Percentiles rank a stretch among this genome's conserved stretches.
phyloP scores from a whole-genome alignment of 64 coral and sea anemone genomes.

The Montipora capricornis region DNA sequence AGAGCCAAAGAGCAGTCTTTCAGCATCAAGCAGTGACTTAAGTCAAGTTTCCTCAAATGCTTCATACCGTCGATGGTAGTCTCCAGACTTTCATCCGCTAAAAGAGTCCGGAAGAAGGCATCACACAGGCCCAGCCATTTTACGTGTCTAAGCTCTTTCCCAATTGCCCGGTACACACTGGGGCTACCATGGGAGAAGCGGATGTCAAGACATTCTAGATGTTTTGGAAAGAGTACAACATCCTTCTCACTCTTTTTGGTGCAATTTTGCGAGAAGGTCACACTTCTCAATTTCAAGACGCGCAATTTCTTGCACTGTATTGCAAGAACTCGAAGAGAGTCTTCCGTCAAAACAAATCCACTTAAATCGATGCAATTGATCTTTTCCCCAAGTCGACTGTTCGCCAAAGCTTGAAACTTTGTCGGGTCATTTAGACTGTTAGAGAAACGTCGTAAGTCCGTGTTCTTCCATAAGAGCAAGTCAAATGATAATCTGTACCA shows the following conservation, averaged over 20 bases:
- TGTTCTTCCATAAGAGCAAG: conserved; percentile 57
- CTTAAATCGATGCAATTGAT: conserved; percentile 63
- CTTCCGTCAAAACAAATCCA: conserved; percentile 58
- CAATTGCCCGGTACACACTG: conserved; percentile 56
- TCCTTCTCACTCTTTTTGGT: neutral
- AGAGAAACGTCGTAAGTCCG: conserved; percentile 70
- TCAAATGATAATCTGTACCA: conserved; percentile 74
- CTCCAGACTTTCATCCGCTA: conserved; percentile 1
- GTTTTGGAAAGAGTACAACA: conserved; percentile 52
- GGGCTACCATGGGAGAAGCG: conserved; percentile 65
- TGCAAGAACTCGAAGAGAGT: conserved; percentile 42
- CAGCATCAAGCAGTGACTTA: conserved; percentile 67
- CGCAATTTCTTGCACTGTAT: conserved; percentile 52
- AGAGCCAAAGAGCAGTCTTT: conserved; percentile 53
- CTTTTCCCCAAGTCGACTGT: conserved; percentile 4
- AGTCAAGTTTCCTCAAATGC: conserved; percentile 62
- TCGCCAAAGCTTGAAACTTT: conserved; percentile 35
- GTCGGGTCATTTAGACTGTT: conserved; percentile 29
- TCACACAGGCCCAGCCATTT: conserved; percentile 82
- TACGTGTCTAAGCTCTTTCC: conserved; percentile 28
- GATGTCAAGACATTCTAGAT: conserved; percentile 72
- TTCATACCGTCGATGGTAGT: conserved; percentile 37
- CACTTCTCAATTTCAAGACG: conserved; percentile 61
- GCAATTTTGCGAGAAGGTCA: neutral
- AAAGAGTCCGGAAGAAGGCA: conserved; percentile 50